Evolutionary conservation across 1,140 invertebrate genomes (phyloP), one percentile per base, ranked within the genome.

Genomic region (Heterodera carotae): DNA sequence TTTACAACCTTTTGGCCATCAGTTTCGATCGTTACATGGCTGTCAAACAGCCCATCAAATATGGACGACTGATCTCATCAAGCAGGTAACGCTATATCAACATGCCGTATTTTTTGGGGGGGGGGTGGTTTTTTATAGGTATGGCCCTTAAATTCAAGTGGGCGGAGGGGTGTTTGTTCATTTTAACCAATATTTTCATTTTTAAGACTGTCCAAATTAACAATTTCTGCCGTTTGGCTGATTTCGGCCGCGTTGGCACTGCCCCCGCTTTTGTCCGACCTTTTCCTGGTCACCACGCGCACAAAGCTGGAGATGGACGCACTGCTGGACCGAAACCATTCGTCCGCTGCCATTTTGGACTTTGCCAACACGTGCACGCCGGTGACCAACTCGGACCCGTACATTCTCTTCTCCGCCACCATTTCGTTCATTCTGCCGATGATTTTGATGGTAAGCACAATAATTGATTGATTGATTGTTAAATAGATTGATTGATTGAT

Each of bases 11-110:
- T 12, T 84, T 89, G 70, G 89, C 89, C 8, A 90, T 90, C 69
- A 88, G 87, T 71, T 85, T 90, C 29, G 89, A 90, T 77, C 77
- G 89, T 33, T 90, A 88, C 79, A 83, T 90, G 71, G 89, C 89
- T 8, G 88, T 90, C 3, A 85, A 83, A 12, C 81, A 88, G 36
- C 89, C 89, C 15, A 88, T 90, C 59, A 85, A 84, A 73, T 86
- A 86, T 70, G 71, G 71, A 7, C 73, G 84, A 27, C 83, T 84
- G 66, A 87, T 86, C 33, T 86, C 85, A 2, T 86, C 85, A 8
- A 86, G 76, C 33, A 72, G 75, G 83, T 84, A n/a, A 62, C 56
- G 53, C 71, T 43, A 69, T 33, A 48, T n/a, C 22, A 36, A n/a
- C 15, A 12, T 34, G 18, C 56, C n/a, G n/a, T n/a, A n/a, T n/a